These are phyloP conservation scores for Penaeus monodon DNA, from an alignment of 2,888 invertebrate species.

Conservation along the genomic window DNA sequence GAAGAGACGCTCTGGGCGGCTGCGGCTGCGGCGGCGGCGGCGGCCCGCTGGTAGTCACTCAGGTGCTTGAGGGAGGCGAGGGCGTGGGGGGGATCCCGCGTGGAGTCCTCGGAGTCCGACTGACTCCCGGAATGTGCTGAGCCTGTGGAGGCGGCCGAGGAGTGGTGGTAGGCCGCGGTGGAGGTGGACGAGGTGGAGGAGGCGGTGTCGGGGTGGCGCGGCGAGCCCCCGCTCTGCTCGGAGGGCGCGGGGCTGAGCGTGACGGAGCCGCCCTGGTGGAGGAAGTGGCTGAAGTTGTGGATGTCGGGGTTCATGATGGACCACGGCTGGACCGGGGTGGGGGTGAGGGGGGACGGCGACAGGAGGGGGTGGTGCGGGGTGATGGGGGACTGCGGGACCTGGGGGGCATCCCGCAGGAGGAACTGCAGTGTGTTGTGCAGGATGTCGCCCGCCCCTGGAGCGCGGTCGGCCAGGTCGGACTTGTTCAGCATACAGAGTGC, in stretches of 20 bases:
- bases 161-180: conserved; percentile 69
- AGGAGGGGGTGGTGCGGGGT: conserved; percentile 65
- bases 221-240: conserved; percentile 68
- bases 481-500: conserved; percentile 91
- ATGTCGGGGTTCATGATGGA: conserved; percentile 79
- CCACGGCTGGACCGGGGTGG: conserved; percentile 66
- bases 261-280: conserved; percentile 82
- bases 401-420: conserved; percentile 74
- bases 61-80: conserved; percentile 63
- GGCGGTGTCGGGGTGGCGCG: conserved; percentile 63
- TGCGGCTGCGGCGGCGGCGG: conserved; percentile 63
- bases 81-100: conserved; percentile 63
- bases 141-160: conserved; percentile 80
- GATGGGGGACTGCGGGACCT: conserved; percentile 64
- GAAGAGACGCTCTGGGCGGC: conserved; percentile 38
- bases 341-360: conserved; percentile 63
- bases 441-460: conserved; percentile 93
- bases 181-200: conserved; percentile 63
- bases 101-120: conserved; percentile 65
- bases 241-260: conserved; percentile 92
- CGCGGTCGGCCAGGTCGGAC: conserved; percentile 89
- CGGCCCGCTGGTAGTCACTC: conserved; percentile 62
- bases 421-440: conserved; percentile 92
- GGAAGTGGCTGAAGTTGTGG: conserved; percentile 84
- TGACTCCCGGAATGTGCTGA: conserved; percentile 65